Base-by-base conservation (phyloP, 2,888 invertebrate species). In the Sericinus montela region DNA sequence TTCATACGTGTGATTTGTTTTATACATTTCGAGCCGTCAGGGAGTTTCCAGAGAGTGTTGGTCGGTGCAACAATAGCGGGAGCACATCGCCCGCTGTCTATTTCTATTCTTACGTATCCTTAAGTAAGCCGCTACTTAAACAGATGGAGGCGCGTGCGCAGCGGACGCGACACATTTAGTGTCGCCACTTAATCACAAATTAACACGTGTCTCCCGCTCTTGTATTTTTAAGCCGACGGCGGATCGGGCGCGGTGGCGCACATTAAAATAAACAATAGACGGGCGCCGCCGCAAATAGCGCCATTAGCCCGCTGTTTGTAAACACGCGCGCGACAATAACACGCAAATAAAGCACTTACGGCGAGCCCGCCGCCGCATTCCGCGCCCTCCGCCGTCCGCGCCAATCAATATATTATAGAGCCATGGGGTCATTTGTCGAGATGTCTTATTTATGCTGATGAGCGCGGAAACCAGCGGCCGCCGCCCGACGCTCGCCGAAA, bases 371-470 rank as follows among this genome's bases (percentile, higher is more conserved):
- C 58, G 23, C 14, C 23, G 34, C 43, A 13, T n/a, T n/a, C 66
- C 64, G 65, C 63, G 63, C 56, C 63, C 61, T 54, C 59, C 57
- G 59, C 56, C 51, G 40, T 55, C 53, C 58, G 56, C 62, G 53
- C 58, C 61, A 60, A 64, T 70, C 70, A 72, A 75, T 67, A 74
- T 72, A 77, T 71, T 62, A 54, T 58, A 50, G 45, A 49, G 44
- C 47, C 59, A 53, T 62, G 58, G 53, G 56, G 63, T 68, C 69
- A 81, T 83, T 81, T 76, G 81, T 81, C 80, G 69, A 64, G 65
- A 54, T 69, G 60, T 67, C 69, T 79, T 72, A 77, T 83, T 82
- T 79, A 81, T 73, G 77, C 76, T 82, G 82, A 82, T 81, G 83
- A 80, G 65, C 65, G 76, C 41, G 30, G 30, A 36, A 30, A 46